A percentile compares a stretch with the other conserved stretches of the same genome.
Conservation (phyloP, 2,888 invertebrate genomes). For the Sarcophaga carnaria region DNA sequence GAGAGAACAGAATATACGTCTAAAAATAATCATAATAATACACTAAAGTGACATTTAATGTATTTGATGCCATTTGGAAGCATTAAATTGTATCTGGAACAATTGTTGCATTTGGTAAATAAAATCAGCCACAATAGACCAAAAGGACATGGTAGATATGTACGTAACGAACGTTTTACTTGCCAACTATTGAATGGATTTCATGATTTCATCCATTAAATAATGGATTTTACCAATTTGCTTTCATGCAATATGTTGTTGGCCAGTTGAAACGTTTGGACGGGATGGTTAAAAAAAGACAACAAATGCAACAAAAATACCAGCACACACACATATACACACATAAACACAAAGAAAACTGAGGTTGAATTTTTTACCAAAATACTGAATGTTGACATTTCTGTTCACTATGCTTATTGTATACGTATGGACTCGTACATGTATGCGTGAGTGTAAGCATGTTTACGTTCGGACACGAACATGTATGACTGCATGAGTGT, state of each 20-base stretch:
- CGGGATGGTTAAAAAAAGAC: constrained; percentile 5
- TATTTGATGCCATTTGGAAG: constrained; percentile 45
- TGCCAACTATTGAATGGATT: constrained; percentile 58
- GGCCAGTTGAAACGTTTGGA: constrained; percentile 32
- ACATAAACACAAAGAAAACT: constrained; percentile 3
- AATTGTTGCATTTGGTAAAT: constrained; percentile 65
- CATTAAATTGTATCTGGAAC: constrained; percentile 51
- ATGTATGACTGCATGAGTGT: background rate
- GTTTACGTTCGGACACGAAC: background rate
- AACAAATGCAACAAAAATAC: background rate
- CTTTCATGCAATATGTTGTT: constrained; percentile 39
- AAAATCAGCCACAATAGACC: constrained; percentile 63
- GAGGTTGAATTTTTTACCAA: constrained; percentile 18
- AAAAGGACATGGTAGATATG: constrained; percentile 44
- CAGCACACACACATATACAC: background rate
- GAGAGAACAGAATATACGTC: constrained; percentile 4
- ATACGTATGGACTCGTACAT: background rate
- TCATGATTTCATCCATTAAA: constrained; percentile 64
- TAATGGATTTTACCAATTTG: constrained; percentile 59
- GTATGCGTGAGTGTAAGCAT: background rate
- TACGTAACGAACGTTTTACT: constrained; percentile 52
- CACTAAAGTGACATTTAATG: constrained; percentile 52
- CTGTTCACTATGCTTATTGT: constrained; percentile 46
- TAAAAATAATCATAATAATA: constrained; percentile 55
- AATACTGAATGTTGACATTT: constrained; percentile 54